phyloP scores from a whole-genome alignment of 2,888 invertebrate genomes.

The Oligia latruncula region DNA sequence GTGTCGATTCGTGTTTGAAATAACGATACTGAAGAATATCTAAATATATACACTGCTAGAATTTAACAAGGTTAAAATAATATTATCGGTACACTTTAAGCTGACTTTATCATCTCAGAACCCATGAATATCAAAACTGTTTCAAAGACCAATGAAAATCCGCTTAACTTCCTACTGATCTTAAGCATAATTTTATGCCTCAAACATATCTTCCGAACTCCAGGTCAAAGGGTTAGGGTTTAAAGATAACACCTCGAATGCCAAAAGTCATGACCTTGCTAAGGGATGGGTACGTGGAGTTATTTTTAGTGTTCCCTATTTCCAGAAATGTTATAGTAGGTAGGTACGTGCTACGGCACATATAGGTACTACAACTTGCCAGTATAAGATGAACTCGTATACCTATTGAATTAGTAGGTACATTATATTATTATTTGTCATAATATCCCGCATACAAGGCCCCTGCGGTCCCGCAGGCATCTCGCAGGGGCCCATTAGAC shows the following conservation, averaged over 20 bases:
- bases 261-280: slow-evolving; percentile 51
- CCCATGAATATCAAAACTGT: slow-evolving; percentile 4
- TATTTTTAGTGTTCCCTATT: slow-evolving; percentile 55
- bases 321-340: slow-evolving; percentile 26
- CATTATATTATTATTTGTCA: too few relatives aligned
- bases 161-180: background rate
- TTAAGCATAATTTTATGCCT: slow-evolving; percentile 16
- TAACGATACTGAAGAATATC: background rate
- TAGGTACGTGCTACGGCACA: background rate
- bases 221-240: slow-evolving; percentile 24
- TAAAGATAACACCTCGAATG: slow-evolving; percentile 37
- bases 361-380: background rate
- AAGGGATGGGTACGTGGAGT: slow-evolving; percentile 27
- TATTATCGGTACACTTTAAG: background rate
- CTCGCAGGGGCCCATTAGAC: too few relatives aligned
- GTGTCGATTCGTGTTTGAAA: background rate
- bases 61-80: background rate
- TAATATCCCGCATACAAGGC: too few relatives aligned
- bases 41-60: background rate
- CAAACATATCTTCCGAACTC: background rate
- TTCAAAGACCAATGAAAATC: slow-evolving; percentile 8
- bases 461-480: too few relatives aligned
- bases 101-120: background rate
- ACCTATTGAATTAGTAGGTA: too few relatives aligned
- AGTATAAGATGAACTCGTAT: background rate